Evolutionary conservation across 2,113 vertebrate species (phyloP).

Genomic region (Boulengeromyrus knoepffleri): DNA sequence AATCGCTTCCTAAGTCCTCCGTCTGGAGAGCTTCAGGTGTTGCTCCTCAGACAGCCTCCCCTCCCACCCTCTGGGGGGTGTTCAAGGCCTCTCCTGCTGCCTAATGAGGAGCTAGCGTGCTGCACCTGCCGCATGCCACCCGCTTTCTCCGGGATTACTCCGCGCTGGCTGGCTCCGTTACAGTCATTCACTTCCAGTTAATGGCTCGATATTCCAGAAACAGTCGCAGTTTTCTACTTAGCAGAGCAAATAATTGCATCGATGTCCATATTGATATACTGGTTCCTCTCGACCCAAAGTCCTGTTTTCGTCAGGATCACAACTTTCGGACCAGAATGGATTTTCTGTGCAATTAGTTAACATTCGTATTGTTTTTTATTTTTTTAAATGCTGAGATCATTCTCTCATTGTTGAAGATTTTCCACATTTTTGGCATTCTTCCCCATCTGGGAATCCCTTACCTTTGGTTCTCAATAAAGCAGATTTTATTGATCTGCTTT

Average conservation of each 20-base stretch:
- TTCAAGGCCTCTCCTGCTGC: neutral
- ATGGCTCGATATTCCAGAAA: slow-evolving; percentile 38
- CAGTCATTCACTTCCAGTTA: slow-evolving; percentile 34
- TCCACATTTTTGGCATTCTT: neutral
- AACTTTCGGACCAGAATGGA: slow-evolving; percentile 34
- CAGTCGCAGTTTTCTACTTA: slow-evolving; percentile 41
- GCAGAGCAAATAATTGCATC: slow-evolving; percentile 39
- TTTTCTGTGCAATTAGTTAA: slow-evolving; percentile 27
- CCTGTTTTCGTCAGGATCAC: slow-evolving; percentile 1
- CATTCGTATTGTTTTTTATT: slow-evolving; percentile 5
- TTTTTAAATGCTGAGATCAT: slow-evolving; percentile 1
- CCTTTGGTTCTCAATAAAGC: slow-evolving; percentile 65
- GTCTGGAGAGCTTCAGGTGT: neutral
- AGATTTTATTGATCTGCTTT: slow-evolving; percentile 69
- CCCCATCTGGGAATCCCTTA: slow-evolving; percentile 36
- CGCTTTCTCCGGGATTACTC: slow-evolving; percentile 2
- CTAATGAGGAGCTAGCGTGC: neutral
- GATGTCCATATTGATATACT: slow-evolving; percentile 32
- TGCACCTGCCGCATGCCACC: neutral
- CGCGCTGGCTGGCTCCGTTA: slow-evolving; percentile 23
- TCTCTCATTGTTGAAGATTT: neutral
- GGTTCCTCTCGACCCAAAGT: slow-evolving; percentile 9
- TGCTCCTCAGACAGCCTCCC: neutral
- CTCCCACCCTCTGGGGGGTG: neutral
- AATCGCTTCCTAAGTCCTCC: neutral